Conservation (phyloP, 2,888 invertebrate genomes). For the Drosophila phalerata region DNA sequence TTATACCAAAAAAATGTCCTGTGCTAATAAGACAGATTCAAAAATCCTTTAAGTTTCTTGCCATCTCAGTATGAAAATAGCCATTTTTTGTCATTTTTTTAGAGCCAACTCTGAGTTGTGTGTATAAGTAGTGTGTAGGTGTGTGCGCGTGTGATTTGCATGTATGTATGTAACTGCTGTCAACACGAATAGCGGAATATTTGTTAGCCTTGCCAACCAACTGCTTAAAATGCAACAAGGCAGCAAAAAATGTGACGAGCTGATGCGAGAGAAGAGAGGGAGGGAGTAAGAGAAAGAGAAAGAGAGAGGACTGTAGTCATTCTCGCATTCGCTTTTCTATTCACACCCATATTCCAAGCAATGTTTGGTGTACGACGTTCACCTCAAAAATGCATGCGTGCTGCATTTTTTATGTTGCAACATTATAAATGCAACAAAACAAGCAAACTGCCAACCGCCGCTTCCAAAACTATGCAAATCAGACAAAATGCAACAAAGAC, state of each 20-base stretch:
- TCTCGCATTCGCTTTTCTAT: slow-evolving; percentile 12
- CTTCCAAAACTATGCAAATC: slow-evolving; percentile 75
- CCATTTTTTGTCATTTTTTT: not conserved
- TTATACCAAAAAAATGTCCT: not conserved
- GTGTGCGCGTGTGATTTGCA: slow-evolving; percentile 57
- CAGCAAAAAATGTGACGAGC: slow-evolving; percentile 24
- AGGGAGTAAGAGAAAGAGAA: not conserved
- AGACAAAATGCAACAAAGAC: slow-evolving; percentile 56
- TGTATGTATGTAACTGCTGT: slow-evolving; percentile 65
- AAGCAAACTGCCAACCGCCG: slow-evolving; percentile 42
- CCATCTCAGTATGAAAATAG: not conserved
- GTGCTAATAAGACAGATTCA: not conserved
- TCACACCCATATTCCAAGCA: slow-evolving; percentile 7
- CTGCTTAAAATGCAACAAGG: slow-evolving; percentile 78
- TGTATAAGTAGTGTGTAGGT: not conserved
- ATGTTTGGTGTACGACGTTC: slow-evolving; percentile 53
- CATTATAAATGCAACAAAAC: slow-evolving; percentile 75
- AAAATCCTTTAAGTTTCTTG: not conserved
- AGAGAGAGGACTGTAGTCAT: not conserved
- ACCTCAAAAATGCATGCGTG: slow-evolving; percentile 71
- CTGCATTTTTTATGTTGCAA: slow-evolving; percentile 51
- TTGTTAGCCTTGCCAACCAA: slow-evolving; percentile 31
- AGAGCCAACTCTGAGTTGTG: not conserved
- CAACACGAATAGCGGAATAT: slow-evolving; percentile 66
- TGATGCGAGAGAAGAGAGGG: no score